Evolutionary conservation across 2,113 vertebrate genomes (phyloP), one percentile per base, ranked within the genome.

Genomic region (Spilogale gracilis): DNA sequence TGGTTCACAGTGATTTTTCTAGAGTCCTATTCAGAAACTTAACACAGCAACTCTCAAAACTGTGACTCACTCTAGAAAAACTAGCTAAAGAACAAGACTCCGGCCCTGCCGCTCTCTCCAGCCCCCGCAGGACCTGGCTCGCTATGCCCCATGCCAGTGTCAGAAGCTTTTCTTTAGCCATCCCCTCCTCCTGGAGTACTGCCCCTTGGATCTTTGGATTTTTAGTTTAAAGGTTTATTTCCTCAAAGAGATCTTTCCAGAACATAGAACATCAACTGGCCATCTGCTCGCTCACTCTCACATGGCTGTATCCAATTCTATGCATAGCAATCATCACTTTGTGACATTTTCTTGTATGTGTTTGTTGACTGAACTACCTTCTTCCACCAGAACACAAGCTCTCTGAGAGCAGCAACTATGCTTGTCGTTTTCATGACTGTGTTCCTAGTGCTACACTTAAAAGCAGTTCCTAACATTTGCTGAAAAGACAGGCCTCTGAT

Each of bases 61-160:
- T 20, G 9, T 5, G 9, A 87, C 58, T 25, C 6, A 4, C 2
- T 52, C 25, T 30, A 32, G 2, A 58, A 56, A 81, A 69, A 69
- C 13, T 16, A 14, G 12, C 23, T 16, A 18, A 54, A 65, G 63
- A 45, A 2, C 3, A 11, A 30, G 58, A 25, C 0, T 18, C 3
- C 9, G 9, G 80, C 25, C 25, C 54, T 13, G 48, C 14, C 27
- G 20, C 1, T 20, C 12, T 30, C 30, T 43, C 12, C 20, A 10
- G n/a, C 5, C 30, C 21, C 17, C 17, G 9, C 5, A 7, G 7
- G 54, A 73, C 25, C 52, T 25, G 9, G 3, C 20, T 91, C 14
- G 17, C 6, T 27, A 16, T 0, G 0, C 9, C 5, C 21, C 2
- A 2, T 0, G 38, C 76, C n/a, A 14, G 17, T 0, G 20, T 1